These are phyloP conservation scores for Pachyuromys duprasi DNA, from an alignment of 2,797 vertebrate genomes.

Conservation along the genomic window DNA sequence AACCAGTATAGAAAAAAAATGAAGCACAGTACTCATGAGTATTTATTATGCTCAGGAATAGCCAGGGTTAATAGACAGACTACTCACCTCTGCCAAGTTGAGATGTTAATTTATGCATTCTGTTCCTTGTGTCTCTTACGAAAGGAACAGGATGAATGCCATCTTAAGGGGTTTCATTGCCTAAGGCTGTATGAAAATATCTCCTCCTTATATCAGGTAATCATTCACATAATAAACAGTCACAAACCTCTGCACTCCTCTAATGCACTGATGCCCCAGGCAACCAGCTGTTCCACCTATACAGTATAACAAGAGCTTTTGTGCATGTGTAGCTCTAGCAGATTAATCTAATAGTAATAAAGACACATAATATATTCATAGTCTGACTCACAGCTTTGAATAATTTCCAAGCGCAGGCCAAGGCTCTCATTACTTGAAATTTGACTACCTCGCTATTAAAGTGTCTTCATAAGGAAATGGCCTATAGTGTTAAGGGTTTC, in stretches of 20 bases:
- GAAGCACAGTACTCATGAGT: not conserved
- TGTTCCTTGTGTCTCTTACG: slow-evolving; percentile 15
- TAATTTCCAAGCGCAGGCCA: slow-evolving; percentile 55
- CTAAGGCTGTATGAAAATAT: slow-evolving; percentile 52
- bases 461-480: not conserved
- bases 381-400: slow-evolving; percentile 63
- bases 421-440: slow-evolving; percentile 60
- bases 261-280: slow-evolving; percentile 65
- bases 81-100: slow-evolving; percentile 52
- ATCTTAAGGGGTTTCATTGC: slow-evolving; percentile 61
- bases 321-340: not conserved
- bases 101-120: slow-evolving; percentile 59
- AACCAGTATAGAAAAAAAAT: no score
- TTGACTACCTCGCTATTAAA: slow-evolving; percentile 45
- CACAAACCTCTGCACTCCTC: slow-evolving; percentile 59
- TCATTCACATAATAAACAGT: slow-evolving; percentile 74
- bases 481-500: not conserved
- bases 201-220: slow-evolving; percentile 63
- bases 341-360: slow-evolving; percentile 59
- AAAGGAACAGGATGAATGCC: slow-evolving; percentile 62
- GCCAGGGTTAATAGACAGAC: not conserved
- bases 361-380: slow-evolving; percentile 56
- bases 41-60: not conserved
- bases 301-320: slow-evolving; percentile 10
- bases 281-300: slow-evolving; percentile 61